Conservation (phyloP, 2,113 vertebrate species). For the Spermophilus dauricus region DNA sequence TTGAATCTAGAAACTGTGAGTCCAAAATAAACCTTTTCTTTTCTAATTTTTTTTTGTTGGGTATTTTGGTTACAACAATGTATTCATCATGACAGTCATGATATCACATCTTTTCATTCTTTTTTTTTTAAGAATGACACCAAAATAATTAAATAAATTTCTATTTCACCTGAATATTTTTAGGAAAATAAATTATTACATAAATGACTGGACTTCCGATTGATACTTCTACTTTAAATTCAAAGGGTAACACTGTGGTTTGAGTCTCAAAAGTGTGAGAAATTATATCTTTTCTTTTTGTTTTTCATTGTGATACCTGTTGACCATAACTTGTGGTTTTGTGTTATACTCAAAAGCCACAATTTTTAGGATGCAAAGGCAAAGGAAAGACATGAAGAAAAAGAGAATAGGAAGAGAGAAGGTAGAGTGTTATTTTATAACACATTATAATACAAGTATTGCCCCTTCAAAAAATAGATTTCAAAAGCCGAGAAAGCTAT, state of each 20-base stretch:
- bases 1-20: too few relatives aligned
- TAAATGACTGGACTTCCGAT: background rate
- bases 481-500: background rate
- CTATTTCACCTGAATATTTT: background rate
- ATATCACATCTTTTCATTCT: background rate
- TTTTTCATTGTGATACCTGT: conserved; percentile 26
- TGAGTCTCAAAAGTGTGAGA: conserved; percentile 3
- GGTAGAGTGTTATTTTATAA: background rate
- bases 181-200: background rate
- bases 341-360: background rate
- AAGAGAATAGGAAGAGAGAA: background rate
- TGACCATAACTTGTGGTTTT: background rate
- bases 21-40: too few relatives aligned
- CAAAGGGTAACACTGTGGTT: background rate
- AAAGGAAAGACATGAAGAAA: conserved; percentile 25
- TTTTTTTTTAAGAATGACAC: background rate
- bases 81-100: background rate
- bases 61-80: too few relatives aligned
- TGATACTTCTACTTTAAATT: conserved; percentile 34
- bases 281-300: conserved; percentile 11
- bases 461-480: conserved; percentile 1
- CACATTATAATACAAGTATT: background rate
- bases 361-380: conserved; percentile 6
- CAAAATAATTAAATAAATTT: conserved; percentile 26
- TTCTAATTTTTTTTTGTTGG: too few relatives aligned